Evolutionary conservation across 1,140 invertebrate species (phyloP).

Genomic region (Anadara kagoshimensis): DNA sequence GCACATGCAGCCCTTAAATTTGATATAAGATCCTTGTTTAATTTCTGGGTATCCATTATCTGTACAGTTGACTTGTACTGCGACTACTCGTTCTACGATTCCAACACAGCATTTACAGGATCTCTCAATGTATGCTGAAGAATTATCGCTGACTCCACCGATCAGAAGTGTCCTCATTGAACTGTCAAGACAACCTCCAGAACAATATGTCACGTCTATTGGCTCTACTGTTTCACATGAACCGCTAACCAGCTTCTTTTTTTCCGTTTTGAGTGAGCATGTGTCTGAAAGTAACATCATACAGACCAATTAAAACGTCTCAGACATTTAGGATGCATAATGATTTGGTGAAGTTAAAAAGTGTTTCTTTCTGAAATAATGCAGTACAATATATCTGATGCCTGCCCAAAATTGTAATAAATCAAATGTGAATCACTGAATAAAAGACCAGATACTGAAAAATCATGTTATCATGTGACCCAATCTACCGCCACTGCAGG

Average conservation of each 20-base stretch:
- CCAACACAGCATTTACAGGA: slow-evolving; percentile 9
- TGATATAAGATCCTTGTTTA: not conserved
- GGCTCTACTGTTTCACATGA: slow-evolving; percentile 8
- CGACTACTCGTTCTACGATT: not conserved
- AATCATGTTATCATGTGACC: no score
- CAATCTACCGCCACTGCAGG: no score
- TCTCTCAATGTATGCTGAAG: not conserved
- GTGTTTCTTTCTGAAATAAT: no score
- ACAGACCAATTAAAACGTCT: no score
- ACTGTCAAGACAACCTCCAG: slow-evolving; percentile 15
- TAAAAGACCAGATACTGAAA: no score
- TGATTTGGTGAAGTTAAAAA: no score
- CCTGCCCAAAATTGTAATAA: no score
- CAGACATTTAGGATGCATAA: no score
- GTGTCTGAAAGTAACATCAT: not conserved
- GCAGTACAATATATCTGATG: no score
- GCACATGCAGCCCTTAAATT: slow-evolving; percentile 1
- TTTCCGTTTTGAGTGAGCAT: slow-evolving; percentile 11
- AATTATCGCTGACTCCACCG: not conserved
- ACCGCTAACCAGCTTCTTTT: not conserved
- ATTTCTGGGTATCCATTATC: not conserved
- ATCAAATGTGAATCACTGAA: no score
- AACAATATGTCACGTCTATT: slow-evolving; percentile 11
- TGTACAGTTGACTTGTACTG: slow-evolving; percentile 16
- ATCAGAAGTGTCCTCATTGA: not conserved